Conservation (phyloP, 2,797 vertebrate species). For the Ataeniobius toweri region DNA sequence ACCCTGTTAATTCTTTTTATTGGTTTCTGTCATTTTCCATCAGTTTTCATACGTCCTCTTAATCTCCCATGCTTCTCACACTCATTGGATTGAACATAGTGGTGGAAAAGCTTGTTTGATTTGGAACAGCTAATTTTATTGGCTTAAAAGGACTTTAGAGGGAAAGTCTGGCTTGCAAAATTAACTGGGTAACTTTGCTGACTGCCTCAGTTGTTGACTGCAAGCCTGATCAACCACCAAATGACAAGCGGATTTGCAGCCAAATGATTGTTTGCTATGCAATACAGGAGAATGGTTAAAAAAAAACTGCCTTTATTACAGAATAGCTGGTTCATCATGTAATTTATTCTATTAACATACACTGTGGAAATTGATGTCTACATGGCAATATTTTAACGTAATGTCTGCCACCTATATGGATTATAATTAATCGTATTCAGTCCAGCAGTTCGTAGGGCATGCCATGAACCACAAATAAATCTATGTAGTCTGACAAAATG, state of each 20-base stretch:
- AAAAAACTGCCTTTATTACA: slow-evolving; percentile 17
- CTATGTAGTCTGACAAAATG: not conserved
- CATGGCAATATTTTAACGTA: not conserved
- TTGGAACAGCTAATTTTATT: slow-evolving; percentile 32
- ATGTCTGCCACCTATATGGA: not conserved
- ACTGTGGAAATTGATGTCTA: not conserved
- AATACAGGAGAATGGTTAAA: slow-evolving; percentile 25
- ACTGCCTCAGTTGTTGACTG: slow-evolving; percentile 12
- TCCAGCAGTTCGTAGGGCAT: not conserved
- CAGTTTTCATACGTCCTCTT: slow-evolving; percentile 9
- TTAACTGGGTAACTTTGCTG: slow-evolving; percentile 46
- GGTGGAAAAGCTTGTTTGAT: slow-evolving; percentile 14
- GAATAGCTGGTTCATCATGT: slow-evolving; percentile 21
- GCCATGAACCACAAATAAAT: not conserved
- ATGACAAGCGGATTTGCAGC: slow-evolving; percentile 39
- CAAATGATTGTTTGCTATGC: slow-evolving; percentile 24
- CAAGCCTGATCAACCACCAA: slow-evolving; percentile 42
- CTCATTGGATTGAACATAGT: not conserved
- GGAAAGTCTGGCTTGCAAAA: slow-evolving; percentile 30
- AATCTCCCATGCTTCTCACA: slow-evolving; percentile 18
- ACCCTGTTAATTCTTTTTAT: slow-evolving; percentile 24
- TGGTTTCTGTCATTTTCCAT: slow-evolving; percentile 13
- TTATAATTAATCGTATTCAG: not conserved
- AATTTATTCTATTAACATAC: not conserved
- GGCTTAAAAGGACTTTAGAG: slow-evolving; percentile 24